Base-by-base conservation (phyloP, 2,888 invertebrate species). In the Oxytorus armatus region DNA sequence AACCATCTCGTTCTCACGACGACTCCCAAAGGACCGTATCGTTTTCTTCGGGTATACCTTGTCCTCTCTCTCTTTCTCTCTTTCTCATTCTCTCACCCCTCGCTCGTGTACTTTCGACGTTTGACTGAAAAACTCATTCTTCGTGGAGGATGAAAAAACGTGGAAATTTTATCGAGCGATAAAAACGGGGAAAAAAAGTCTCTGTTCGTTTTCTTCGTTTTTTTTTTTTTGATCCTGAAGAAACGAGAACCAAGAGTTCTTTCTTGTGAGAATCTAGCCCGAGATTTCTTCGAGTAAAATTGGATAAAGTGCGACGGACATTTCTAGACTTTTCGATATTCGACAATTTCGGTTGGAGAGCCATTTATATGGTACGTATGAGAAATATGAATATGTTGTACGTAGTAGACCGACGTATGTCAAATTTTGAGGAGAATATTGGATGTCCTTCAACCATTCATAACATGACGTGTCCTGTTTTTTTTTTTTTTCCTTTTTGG, bases 71-170 rank as follows among this genome's bases (percentile, higher is more conserved):
- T 65, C 18, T 11, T 23, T 49, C 8, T 36, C n/a, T 21, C 36
- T n/a, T 3, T 49, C 36, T 18, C 33, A 8, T 8, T 1, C 11
- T 63, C 25, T 66, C n/a, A 7, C 14, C 14, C 21, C 36, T 3
- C 14, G 8, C 42, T 44, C 44, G 66, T 53, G 66, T 53, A 53
- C 53, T 74, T 25, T 63, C 29, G 29, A 69, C 51, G 65, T 69
- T 69, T 74, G 49, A 74, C 53, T 57, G 73, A 73, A 68, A 57
- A 77, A 53, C 57, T 74, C 74, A 69, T 77, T 81, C 57, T 65
- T 36, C 18, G 44, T 42, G 21, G 39, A n/a, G n/a, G n/a, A n/a
- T n/a, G n/a, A n/a, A 36, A 69, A 59, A 69, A 59, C 57, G 57
- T 49, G 61, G 51, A 51, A 57, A 73, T 81, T 81, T 81, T 63